A percentile compares a stretch with the other conserved stretches of the same genome.
phyloP scores from a whole-genome alignment of 2,797 vertebrate species.

The Enteromius trimaculatus region DNA sequence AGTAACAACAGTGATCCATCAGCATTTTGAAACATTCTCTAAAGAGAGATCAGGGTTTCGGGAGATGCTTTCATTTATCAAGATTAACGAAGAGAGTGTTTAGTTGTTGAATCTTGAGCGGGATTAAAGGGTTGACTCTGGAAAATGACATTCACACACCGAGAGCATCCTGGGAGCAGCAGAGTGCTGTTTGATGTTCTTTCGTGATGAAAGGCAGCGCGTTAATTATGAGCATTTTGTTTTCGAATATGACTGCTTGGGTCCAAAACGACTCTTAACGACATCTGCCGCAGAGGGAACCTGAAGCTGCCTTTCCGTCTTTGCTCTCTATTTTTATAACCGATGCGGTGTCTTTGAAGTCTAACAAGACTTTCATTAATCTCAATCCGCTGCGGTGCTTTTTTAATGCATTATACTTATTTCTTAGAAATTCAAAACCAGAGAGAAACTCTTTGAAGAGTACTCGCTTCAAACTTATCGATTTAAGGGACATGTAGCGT shows the following conservation, averaged over 20 bases:
- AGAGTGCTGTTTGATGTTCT: conserved; percentile 41
- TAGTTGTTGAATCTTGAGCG: not conserved
- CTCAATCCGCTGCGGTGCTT: conserved; percentile 54
- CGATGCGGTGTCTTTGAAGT: conserved; percentile 60
- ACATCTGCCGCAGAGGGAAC: conserved; percentile 27
- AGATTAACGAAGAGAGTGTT: conserved; percentile 24
- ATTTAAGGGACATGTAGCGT: not conserved
- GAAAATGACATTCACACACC: conserved; percentile 12
- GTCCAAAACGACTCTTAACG: conserved; percentile 7
- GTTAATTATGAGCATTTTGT: conserved; percentile 45
- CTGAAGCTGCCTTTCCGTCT: conserved; percentile 8
- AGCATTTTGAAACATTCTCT: conserved; percentile 2
- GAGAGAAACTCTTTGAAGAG: conserved; percentile 55
- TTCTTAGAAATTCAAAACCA: conserved; percentile 31
- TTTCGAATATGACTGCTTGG: conserved; percentile 32
- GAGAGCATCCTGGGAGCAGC: conserved; percentile 16
- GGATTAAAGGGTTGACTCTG: conserved; percentile 19
- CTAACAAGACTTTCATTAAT: conserved; percentile 59
- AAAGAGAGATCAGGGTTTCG: conserved; percentile 37
- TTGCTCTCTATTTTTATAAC: conserved; percentile 30
- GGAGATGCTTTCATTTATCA: conserved; percentile 49
- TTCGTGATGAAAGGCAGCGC: conserved; percentile 33
- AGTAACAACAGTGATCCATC: not conserved
- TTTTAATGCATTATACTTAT: conserved; percentile 42
- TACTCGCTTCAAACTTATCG: conserved; percentile 27